A percentile compares a stretch with the other conserved stretches of the same genome.
These are phyloP conservation scores for Formica selysi DNA, from an alignment of 1,140 invertebrate species.

Conservation along the genomic window DNA sequence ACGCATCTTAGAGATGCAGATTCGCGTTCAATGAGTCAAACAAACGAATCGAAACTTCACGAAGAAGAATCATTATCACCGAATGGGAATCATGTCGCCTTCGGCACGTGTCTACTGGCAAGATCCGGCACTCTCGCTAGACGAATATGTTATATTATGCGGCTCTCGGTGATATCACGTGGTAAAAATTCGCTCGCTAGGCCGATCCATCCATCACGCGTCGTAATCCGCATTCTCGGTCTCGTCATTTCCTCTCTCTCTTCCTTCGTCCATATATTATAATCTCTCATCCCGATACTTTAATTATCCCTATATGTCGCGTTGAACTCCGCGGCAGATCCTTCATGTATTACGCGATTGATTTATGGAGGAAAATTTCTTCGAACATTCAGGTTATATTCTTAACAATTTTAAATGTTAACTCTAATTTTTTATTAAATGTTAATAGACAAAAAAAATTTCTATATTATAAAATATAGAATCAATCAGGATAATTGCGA, in stretches of 20 bases:
- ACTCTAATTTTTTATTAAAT: conserved; percentile 9
- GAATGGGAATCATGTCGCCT: conserved; percentile 26
- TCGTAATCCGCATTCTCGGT: conserved; percentile 46
- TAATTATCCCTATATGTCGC: conserved; percentile 29
- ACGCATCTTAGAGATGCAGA: no score
- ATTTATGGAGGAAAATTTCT: conserved; percentile 34
- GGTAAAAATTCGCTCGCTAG: conserved; percentile 44
- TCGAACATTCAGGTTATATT: not conserved
- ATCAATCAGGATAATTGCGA: not conserved
- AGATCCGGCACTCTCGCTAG: conserved; percentile 9
- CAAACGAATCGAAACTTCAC: not conserved
- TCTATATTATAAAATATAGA: not conserved
- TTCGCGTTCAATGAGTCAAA: not conserved
- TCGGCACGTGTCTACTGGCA: conserved; percentile 21
- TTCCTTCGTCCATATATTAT: conserved; percentile 2
- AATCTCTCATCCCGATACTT: conserved; percentile 15
- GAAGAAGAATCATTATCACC: conserved; percentile 8
- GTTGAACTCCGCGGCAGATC: not conserved
- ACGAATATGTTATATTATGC: not conserved
- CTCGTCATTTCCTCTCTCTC: conserved; percentile 3
- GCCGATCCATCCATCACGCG: conserved; percentile 40
- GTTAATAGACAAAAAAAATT: conserved; percentile 19
- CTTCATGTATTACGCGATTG: not conserved
- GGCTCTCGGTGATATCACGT: conserved; percentile 44
- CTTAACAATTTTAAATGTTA: not conserved